Evolutionary conservation across 2,888 invertebrate species (phyloP), one percentile per base, ranked within the genome.

Genomic region (Dryococelus australis): DNA sequence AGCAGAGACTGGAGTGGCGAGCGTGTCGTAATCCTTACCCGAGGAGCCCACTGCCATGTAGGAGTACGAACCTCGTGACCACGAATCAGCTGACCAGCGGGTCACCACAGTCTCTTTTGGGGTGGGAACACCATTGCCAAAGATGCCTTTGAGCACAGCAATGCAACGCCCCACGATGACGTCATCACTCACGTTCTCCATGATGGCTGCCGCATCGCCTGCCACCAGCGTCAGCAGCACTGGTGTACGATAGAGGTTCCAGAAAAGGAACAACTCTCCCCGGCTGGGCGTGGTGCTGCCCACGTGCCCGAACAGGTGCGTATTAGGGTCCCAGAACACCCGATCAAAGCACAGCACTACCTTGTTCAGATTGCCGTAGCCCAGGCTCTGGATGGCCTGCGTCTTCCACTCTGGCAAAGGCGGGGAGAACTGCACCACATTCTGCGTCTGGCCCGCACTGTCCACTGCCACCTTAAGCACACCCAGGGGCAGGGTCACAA

Each of bases 121-220:
- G 93, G 95, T 92, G 43, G 98, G 98, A 10, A 98, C 98, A 20
- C 97, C 96, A 86, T 96, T 96, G 0, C 98, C 98, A 92, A 99
- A 99, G 90, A 99, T 99, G 86, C 98, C 97, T 93, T 97, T 97
- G 85, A 99, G 93, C 6, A 99, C 98, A 0, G 98, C 97, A 91
- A 99, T 97, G 92, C 98, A 98, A 86, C 99, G 95, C 27, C 98
- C 98, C 16, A 99, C 97, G 90, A 99, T 98, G 91, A 99, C 98
- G 93, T 99, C 99, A 94, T 99, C 99, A 51, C 97, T 97, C 88
- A 99, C 98, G 92, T 98, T 98, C 92, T 99, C 99, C 97, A 99
- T 98, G 90, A 99, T 97, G 89, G 98, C 98, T 0, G 97, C 97
- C 8, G 99, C 98, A 92, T 99, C 98, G 0, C 99, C 99, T 10